A percentile compares a stretch with the other conserved stretches of the same genome.
These are phyloP conservation scores for Crotalus viridis DNA, from an alignment of 2,113 vertebrate species.

Conservation along the genomic window DNA sequence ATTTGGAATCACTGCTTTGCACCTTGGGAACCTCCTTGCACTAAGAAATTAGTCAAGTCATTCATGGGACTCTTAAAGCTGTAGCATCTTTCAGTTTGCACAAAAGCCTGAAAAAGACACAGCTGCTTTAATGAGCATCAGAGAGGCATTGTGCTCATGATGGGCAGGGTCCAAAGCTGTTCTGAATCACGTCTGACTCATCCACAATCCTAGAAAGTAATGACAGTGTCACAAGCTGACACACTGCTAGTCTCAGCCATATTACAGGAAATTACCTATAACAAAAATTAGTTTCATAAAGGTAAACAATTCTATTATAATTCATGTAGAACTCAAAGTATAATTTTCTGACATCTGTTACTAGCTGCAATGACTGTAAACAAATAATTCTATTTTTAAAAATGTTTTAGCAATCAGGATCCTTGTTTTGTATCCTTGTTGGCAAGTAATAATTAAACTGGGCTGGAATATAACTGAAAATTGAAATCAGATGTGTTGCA, in stretches of 20 bases:
- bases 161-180: neutral
- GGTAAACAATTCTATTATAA: constrained; percentile 57
- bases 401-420: constrained; percentile 51
- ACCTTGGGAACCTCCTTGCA: neutral
- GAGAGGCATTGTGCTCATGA: neutral
- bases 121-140: neutral
- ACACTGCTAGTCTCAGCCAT: constrained; percentile 46
- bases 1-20: neutral
- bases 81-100: neutral
- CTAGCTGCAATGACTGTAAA: constrained; percentile 51
- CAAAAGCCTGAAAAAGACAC: neutral
- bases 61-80: neutral
- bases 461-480: neutral
- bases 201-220: neutral
- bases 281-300: constrained; percentile 58
- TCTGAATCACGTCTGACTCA: neutral
- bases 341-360: constrained; percentile 57
- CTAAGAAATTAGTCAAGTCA: neutral
- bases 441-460: neutral
- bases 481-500: neutral
- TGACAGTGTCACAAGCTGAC: constrained; percentile 21
- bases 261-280: constrained; percentile 44
- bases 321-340: constrained; percentile 29
- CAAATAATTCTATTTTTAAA: constrained; percentile 51
- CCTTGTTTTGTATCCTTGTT: constrained; percentile 16